Conservation (phyloP, 2,888 invertebrate species). For the Ormyrus pomaceus region DNA sequence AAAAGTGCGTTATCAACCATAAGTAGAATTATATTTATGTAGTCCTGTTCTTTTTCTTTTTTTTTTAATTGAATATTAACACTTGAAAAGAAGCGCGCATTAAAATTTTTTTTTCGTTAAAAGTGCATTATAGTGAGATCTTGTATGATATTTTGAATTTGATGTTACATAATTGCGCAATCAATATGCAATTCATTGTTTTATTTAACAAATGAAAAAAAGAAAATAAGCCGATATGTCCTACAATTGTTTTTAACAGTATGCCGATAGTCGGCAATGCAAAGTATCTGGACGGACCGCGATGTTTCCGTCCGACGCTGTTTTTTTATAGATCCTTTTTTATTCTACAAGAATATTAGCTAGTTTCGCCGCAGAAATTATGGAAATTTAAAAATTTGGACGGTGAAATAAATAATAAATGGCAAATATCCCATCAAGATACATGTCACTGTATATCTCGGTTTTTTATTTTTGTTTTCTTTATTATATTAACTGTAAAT, state of each 20-base stretch:
- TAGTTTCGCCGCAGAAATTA: constrained; percentile 47
- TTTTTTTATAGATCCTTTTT: constrained; percentile 57
- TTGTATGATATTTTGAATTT: constrained; percentile 52
- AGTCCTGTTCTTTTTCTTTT: constrained; percentile 32
- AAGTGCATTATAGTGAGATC: constrained; percentile 43
- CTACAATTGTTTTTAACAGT: constrained; percentile 56
- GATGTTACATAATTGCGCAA: constrained; percentile 42
- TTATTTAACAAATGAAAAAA: constrained; percentile 48
- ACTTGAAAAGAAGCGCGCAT: constrained; percentile 27
- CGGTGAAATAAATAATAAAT: background rate
- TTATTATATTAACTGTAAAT: constrained; percentile 17
- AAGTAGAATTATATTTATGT: constrained; percentile 40
- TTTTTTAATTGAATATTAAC: constrained; percentile 29
- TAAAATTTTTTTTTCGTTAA: constrained; percentile 37
- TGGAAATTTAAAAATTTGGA: constrained; percentile 22
- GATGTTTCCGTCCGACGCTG: constrained; percentile 53
- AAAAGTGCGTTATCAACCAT: constrained; percentile 36
- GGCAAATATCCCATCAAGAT: constrained; percentile 5
- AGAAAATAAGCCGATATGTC: constrained; percentile 49
- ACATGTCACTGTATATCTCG: background rate
- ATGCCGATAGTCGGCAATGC: constrained; percentile 49
- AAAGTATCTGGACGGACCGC: constrained; percentile 51
- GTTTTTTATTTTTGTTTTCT: constrained; percentile 26
- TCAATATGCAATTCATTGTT: constrained; percentile 41
- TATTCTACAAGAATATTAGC: constrained; percentile 52